phyloP scores from a whole-genome alignment of 2,888 invertebrate species.

The Achlya flavicornis region DNA sequence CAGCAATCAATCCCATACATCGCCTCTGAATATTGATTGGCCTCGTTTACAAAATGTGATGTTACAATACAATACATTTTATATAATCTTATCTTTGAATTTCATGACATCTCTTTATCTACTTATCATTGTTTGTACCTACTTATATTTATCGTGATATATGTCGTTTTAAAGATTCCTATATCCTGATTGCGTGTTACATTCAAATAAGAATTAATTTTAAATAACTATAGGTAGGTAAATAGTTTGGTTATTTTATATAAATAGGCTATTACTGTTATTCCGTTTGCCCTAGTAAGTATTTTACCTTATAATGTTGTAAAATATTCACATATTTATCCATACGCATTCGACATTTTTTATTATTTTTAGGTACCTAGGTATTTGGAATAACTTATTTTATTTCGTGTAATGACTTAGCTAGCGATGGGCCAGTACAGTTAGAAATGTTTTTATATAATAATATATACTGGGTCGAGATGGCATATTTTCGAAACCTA shows the following conservation, averaged over 20 bases:
- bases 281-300: background rate
- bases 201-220: background rate
- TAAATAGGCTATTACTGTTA: background rate
- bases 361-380: too few species aligned
- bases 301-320: background rate
- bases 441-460: too few species aligned
- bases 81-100: conserved; percentile 10
- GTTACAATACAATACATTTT: background rate
- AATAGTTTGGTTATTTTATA: background rate
- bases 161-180: conserved; percentile 12
- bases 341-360: too few species aligned
- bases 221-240: background rate
- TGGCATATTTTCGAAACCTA: too few species aligned
- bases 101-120: conserved; percentile 15
- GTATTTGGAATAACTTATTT: too few species aligned
- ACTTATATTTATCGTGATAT: conserved; percentile 15
- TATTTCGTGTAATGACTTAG: background rate
- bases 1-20: conserved; percentile 33
- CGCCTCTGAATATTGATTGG: conserved; percentile 52
- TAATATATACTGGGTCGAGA: too few species aligned
- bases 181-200: background rate
- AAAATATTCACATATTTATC: background rate
- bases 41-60: conserved; percentile 43
- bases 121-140: conserved; percentile 3
- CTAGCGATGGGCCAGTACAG: too few species aligned